Base-by-base conservation (phyloP, 2,113 vertebrate species). In the Callipepla squamata region DNA sequence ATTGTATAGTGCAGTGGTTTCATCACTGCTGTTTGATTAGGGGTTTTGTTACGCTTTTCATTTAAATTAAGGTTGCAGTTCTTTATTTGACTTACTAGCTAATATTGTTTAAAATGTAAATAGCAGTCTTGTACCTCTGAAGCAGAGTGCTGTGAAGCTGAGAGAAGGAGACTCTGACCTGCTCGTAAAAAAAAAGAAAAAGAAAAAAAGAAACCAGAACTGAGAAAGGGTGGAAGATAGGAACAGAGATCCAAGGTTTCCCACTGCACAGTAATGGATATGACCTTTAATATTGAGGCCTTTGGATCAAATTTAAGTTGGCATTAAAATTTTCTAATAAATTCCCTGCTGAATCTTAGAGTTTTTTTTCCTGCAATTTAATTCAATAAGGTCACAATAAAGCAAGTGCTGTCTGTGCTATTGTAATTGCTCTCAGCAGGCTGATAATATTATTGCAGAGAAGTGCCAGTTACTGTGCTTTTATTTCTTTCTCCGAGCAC, bases 401-500 rank as follows among this genome's bases (percentile, higher is more conserved):
- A 95, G 96, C 90, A 83, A 95, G 84, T 65, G 51, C 93, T 94
- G 90, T 96, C 96, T 95, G 87, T 92, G 86, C 93, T 84, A 91
- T 96, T 95, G 92, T 97, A 95, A 97, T 97, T 97, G 95, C 96
- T 94, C 96, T 97, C 96, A 95, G 96, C 96, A 97, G 96, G 96
- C 72, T 90, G 94, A 91, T 97, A 96, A 88, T 94, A 86, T 76
- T 96, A 94, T 70, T 93, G 90, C 93, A 92, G 89, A 89, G 85
- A 91, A 92, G 80, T 94, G 94, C 92, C 73, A 68, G 94, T 76
- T 89, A 89, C 85, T 83, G 86, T 90, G 92, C 92, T 94, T 89
- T 96, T 95, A 63, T 95, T 95, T 85, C 88, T 91, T 95, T 94
- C 94, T 93, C 95, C 48, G 91, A 53, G 81, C 59, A 47, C 47